Evolutionary conservation across 1,140 invertebrate species (phyloP), one percentile per base, ranked within the genome.

Genomic region (Callitettix versicolor): DNA sequence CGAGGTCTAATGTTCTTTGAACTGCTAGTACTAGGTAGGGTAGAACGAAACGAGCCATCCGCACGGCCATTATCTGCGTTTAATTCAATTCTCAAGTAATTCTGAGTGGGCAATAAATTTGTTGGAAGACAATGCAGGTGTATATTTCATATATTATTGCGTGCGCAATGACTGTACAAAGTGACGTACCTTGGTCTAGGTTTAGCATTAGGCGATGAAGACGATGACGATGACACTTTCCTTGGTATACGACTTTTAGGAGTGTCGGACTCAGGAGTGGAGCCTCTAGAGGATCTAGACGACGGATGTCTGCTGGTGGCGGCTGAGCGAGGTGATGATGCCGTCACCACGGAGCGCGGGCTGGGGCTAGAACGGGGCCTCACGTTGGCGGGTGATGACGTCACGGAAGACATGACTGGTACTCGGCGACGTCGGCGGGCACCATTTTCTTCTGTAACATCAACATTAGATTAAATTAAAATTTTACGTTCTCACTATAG

Each of bases 191-290:
- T 38, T 2, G 50, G 36, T 17, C 21, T 49, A 33, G 22, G 47
- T 24, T 49, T 53, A n/a, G 56, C 63, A 64, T 74, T 75, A 65
- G 72, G 75, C 46, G 26, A 24, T 5, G 30, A 33, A 15, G 38
- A 21, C 1, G 51, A 21, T 14, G 51, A 53, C 6, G 51, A 21
- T 14, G 51, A 53, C 6, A 53, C 7, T 43, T 53, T 53, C 22
- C 34, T 53, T n/a, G 51, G 51, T 15, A 53, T 53, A 2, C 36
- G 7, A 22, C 36, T 17, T 14, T n/a, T 33, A 33, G 47, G 11
- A 17, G n/a, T 38, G 18, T 52, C 38, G 1, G 34, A 7, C 11
- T 18, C 34, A 38, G 34, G 50, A 41, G 24, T 38, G 1, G 5
- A n/a, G 30, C 30, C 38, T 14, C 34, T 38, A 34, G 11, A n/a